Evolutionary conservation across 2,888 invertebrate species (phyloP), one percentile per base, ranked within the genome.

Genomic region (Orthonychiurus folsomi): DNA sequence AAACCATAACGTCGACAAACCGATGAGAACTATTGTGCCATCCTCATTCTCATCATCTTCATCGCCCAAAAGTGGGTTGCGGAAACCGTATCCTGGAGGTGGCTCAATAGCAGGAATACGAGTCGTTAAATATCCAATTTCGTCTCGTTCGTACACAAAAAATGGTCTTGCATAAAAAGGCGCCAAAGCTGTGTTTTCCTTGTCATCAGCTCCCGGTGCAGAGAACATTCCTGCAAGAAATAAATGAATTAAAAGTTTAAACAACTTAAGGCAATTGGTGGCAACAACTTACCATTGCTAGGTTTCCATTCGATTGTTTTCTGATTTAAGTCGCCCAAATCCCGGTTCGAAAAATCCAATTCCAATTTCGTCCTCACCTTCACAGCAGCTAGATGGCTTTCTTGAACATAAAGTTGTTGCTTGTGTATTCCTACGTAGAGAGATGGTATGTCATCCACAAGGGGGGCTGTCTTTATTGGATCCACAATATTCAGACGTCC

Each of bases 341-440:
- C 56, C 24, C n/a, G 18, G 53, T 53, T 60, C 2, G 23, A 18
- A 25, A 62, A 20, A n/a, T 63, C 58, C 26, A 65, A 26, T 23
- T 59, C 57, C 50, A 61, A 52, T 12, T 53, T 54, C 25, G 24
- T 61, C 53, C 60, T 69, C 54, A 70, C 54, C 62, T 66, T 70
- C 9, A 62, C 66, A 5, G 68, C 65, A 9, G 66, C 71, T 21
- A 24, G 27, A 5, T 70, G 70, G 47, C 68, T 72, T 61, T 70
- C 72, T 65, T 74, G 74, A 2, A 73, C 72, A 58, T 73, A 73
- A 53, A 71, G 64, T 80, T 91, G 91, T 73, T 84, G 84, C 25
- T 88, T 82, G 75, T 90, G 89, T 79, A 88, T 86, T 60, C 91
- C 92, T 59, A 93, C 79, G 76, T 92, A 93, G n/a, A 93, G 80